Evolutionary conservation across 2,797 vertebrate species (phyloP).

Genomic region (Cetoscarus ocellatus): DNA sequence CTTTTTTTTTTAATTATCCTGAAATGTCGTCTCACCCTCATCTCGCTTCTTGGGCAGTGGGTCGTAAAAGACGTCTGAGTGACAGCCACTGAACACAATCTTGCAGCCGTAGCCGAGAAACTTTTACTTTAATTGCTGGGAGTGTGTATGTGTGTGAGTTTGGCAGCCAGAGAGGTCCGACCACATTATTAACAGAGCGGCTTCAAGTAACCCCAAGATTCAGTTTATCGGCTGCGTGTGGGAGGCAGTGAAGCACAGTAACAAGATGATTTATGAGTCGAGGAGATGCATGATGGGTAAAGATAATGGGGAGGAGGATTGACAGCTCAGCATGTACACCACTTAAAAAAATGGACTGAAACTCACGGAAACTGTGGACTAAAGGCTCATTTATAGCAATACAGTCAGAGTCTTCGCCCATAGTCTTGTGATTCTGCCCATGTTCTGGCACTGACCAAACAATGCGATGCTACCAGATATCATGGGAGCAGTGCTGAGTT

Average conservation of each 20-base stretch:
- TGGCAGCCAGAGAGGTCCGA: constrained; percentile 25
- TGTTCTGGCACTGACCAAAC: too few species aligned
- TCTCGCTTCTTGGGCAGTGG: constrained; percentile 13
- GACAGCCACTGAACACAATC: constrained; percentile 48
- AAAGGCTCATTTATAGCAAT: background rate
- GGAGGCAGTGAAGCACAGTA: constrained; percentile 29
- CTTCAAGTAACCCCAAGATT: constrained; percentile 28
- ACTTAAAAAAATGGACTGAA: constrained; percentile 4
- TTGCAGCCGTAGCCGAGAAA: constrained; percentile 36
- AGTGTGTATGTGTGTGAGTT: constrained; percentile 15
- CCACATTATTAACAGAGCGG: constrained; percentile 34
- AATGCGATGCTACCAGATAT: too few species aligned
- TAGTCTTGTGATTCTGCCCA: too few species aligned
- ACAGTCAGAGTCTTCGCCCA: too few species aligned
- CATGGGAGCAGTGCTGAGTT: too few species aligned
- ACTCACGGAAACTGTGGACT: background rate
- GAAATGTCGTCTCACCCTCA: constrained; percentile 27
- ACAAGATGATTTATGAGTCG: constrained; percentile 33
- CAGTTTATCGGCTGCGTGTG: constrained; percentile 26
- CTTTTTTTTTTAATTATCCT: constrained; percentile 22
- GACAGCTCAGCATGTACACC: background rate
- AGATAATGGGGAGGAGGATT: constrained; percentile 9
- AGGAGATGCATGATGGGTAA: constrained; percentile 17
- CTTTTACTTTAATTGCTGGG: constrained; percentile 36
- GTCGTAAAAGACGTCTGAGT: constrained; percentile 46